These are phyloP conservation scores for Gobio gobio DNA, from an alignment of 2,113 vertebrate genomes.

Conservation along the genomic window DNA sequence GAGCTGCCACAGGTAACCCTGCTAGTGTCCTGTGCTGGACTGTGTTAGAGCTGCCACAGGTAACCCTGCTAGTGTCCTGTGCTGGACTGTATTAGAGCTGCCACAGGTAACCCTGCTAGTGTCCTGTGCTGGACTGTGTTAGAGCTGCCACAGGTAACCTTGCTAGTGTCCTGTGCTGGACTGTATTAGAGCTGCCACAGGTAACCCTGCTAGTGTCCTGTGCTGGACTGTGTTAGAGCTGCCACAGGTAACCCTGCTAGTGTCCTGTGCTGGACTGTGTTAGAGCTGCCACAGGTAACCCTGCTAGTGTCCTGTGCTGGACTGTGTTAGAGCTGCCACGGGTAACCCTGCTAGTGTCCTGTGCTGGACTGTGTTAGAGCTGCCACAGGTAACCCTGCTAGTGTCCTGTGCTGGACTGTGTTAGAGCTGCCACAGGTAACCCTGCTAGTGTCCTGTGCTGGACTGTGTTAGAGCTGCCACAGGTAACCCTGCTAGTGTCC, in stretches of 20 bases:
- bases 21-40: no score
- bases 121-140: no score
- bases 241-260: constrained; percentile 62
- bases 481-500: constrained; percentile 59
- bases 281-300: constrained; percentile 69
- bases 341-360: constrained; percentile 59
- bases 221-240: constrained; percentile 57
- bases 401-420: no score
- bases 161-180: no score
- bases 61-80: constrained; percentile 48
- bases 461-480: constrained; percentile 57
- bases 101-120: constrained; percentile 61
- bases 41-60: constrained; percentile 64
- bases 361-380: constrained; percentile 56
- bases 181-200: constrained; percentile 61
- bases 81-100: constrained; percentile 57
- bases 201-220: constrained; percentile 56
- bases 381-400: constrained; percentile 63
- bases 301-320: background rate
- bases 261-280: no score
- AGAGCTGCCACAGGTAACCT: constrained; percentile 69
- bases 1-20: constrained; percentile 69
- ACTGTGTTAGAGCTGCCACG: constrained; percentile 59
- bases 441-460: background rate
- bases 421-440: constrained; percentile 68